Percentiles rank a stretch among this genome's conserved stretches.
These are phyloP conservation scores for Sebastes nivosus DNA, from an alignment of 2,797 vertebrate species.

Conservation along the genomic window DNA sequence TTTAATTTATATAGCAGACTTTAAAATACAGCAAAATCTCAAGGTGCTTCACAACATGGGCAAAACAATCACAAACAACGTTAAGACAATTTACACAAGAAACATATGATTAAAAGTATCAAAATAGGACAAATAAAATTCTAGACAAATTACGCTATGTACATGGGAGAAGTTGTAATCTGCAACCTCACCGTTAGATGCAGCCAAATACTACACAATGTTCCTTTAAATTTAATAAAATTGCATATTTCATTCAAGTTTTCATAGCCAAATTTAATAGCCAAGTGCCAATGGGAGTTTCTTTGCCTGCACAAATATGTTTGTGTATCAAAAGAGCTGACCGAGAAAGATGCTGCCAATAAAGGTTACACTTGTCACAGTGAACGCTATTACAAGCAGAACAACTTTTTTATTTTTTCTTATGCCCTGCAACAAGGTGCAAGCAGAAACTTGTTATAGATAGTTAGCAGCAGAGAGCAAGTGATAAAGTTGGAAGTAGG, in stretches of 20 bases:
- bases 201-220: too few relatives aligned
- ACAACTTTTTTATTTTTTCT: neutral
- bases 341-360: neutral
- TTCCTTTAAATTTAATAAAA: neutral
- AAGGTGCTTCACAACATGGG: too few relatives aligned
- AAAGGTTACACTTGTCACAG: neutral
- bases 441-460: neutral
- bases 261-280: neutral
- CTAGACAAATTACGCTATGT: fast-evolving
- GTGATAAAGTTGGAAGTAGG: slow-evolving; percentile 6
- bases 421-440: neutral
- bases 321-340: neutral
- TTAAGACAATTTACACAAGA: too few relatives aligned
- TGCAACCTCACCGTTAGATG: too few relatives aligned
- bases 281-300: neutral
- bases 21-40: too few relatives aligned
- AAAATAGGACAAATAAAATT: too few relatives aligned
- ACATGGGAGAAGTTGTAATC: too few relatives aligned
- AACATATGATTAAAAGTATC: too few relatives aligned
- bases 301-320: neutral
- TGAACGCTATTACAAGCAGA: neutral
- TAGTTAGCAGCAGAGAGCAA: neutral
- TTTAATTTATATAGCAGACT: too few relatives aligned
- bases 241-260: neutral
- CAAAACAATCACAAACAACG: too few relatives aligned